Evolutionary conservation across 1,140 invertebrate species (phyloP).

Genomic region (Drosophila oshimai): DNA sequence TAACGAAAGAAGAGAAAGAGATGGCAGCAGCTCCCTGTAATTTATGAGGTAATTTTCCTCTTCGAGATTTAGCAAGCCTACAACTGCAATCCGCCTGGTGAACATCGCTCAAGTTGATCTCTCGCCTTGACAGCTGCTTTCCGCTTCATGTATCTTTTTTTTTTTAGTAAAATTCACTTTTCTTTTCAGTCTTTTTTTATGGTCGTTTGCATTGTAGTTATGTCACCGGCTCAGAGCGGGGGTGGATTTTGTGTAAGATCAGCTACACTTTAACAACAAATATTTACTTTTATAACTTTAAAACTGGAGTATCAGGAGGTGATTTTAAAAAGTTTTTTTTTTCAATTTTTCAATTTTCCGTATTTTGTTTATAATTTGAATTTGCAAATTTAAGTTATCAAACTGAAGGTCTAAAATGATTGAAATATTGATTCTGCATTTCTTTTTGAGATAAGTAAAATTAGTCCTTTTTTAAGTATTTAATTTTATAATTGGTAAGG

Average conservation of each 20-base stretch:
- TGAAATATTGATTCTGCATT: too few relatives aligned
- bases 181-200: slow-evolving; percentile 25
- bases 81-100: slow-evolving; percentile 5
- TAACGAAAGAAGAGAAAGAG: background rate
- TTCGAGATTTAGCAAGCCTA: slow-evolving; percentile 64
- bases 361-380: too few relatives aligned
- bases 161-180: slow-evolving; percentile 50
- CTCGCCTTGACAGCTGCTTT: slow-evolving; percentile 62
- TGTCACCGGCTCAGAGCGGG: slow-evolving; percentile 46
- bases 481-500: too few relatives aligned
- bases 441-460: too few relatives aligned
- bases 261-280: background rate
- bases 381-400: too few relatives aligned
- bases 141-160: slow-evolving; percentile 61
- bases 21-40: slow-evolving; percentile 6
- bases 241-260: slow-evolving; percentile 19
- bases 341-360: too few relatives aligned
- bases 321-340: too few relatives aligned
- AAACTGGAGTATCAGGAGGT: too few relatives aligned
- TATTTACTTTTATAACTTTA: too few relatives aligned
- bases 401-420: too few relatives aligned
- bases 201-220: slow-evolving; percentile 47
- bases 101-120: slow-evolving; percentile 72
- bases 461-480: too few relatives aligned
- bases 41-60: slow-evolving; percentile 73